Conservation (phyloP, 2,113 vertebrate species). For the Pao palembangensis region DNA sequence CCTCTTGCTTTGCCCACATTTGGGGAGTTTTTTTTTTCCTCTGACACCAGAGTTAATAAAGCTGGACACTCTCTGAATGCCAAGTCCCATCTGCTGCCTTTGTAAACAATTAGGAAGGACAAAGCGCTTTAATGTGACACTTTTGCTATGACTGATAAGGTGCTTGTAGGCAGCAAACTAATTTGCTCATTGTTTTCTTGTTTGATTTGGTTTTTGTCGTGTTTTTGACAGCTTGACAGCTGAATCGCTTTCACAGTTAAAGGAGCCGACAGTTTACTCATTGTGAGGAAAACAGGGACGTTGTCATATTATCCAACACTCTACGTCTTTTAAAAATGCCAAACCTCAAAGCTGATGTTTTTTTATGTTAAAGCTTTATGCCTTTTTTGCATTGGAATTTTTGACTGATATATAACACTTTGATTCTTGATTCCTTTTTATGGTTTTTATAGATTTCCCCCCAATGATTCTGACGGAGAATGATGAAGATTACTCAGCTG, state of each 20-base stretch:
- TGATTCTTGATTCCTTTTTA: neutral
- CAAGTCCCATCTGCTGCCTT: slow-evolving; percentile 46
- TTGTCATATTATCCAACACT: slow-evolving; percentile 1
- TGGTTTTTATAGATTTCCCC: slow-evolving; percentile 76
- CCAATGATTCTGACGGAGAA: slow-evolving; percentile 87
- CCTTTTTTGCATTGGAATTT: neutral
- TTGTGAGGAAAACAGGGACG: neutral
- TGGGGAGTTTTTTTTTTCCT: slow-evolving; percentile 27
- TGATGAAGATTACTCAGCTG: slow-evolving; percentile 78
- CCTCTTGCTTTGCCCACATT: slow-evolving; percentile 1
- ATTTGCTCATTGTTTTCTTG: slow-evolving; percentile 41
- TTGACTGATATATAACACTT: slow-evolving; percentile 2
- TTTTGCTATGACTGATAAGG: slow-evolving; percentile 57
- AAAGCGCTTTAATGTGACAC: slow-evolving; percentile 43
- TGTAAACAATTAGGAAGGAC: slow-evolving; percentile 56
- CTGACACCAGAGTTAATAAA: slow-evolving; percentile 59
- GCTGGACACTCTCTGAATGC: slow-evolving; percentile 50
- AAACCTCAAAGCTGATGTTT: neutral
- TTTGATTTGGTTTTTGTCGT: slow-evolving; percentile 40
- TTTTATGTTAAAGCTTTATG: neutral
- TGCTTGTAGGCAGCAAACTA: slow-evolving; percentile 15
- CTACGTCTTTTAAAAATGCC: slow-evolving; percentile 2
- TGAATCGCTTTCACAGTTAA: slow-evolving; percentile 17
- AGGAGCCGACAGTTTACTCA: slow-evolving; percentile 13
- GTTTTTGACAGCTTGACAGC: slow-evolving; percentile 39